Base-by-base conservation (phyloP, 2,113 vertebrate species). In the Ascaphus truei region DNA sequence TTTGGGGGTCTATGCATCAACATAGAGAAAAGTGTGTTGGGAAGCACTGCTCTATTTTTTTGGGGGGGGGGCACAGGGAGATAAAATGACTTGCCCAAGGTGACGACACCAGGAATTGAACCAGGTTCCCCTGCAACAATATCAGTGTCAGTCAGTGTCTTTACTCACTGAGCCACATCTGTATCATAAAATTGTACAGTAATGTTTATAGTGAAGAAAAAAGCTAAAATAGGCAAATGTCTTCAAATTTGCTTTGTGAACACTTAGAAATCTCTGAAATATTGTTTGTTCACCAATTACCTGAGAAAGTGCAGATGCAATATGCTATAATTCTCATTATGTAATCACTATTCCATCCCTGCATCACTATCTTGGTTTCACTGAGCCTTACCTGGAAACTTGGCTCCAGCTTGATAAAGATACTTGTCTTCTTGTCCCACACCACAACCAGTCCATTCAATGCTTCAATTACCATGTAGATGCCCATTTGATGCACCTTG, bases 401-500 rank as follows among this genome's bases (percentile, higher is more conserved):
- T 55, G 89, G 88, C 26, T 78, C 88, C 22, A 98, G 81, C 72
- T 92, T 92, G 72, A 98, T 85, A 72, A 90, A 88, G 7, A 97
- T 76, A 34, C 84, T 95, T 55, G 92, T 94, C 83, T 82, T 92
- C 71, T 82, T 89, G 81, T 98, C 91, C 95, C 95, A 98, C 61
- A 92, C 86, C 68, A 95, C 73, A 13, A 88, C 86, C 43, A 97
- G 23, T 16, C 92, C 92, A 0, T 80, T 80, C 6, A 66, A 82
- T 4, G 85, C 85, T 76, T 97, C 92, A 22, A 94, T 75, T 6
- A 95, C 87, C 71, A 94, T 29, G 75, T 93, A 96, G 55, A 87
- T 79, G 22, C 95, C 94, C 87, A 90, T 89, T 1, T 74, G 77
- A 13, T 79, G 85, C 30, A 93, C 76, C 27, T 33, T 79, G 72